A percentile compares a stretch with the other conserved stretches of the same genome.
phyloP scores from a whole-genome alignment of 2,888 invertebrate genomes.

The Drosophila tanythrix region DNA sequence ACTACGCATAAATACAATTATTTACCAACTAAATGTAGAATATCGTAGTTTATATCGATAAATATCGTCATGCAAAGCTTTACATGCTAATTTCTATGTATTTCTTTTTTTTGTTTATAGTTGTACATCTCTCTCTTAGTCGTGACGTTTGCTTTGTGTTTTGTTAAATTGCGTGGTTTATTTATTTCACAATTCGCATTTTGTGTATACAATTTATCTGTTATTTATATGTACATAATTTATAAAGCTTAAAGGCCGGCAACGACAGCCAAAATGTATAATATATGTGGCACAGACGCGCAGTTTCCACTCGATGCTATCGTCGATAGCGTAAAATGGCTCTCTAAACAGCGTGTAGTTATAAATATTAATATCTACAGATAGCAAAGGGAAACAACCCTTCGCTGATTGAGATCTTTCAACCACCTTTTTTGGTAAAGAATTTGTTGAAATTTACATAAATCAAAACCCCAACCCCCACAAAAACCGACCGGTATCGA shows the following conservation, averaged over 20 bases:
- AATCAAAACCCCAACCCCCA: constrained; percentile 17
- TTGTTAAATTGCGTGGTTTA: constrained; percentile 29
- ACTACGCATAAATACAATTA: constrained; percentile 13
- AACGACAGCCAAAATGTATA: constrained; percentile 31
- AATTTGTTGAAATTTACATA: constrained; percentile 56
- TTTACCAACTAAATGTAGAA: constrained; percentile 31
- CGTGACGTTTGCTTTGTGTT: constrained; percentile 13
- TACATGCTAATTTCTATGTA: constrained; percentile 30
- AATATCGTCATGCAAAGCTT: constrained; percentile 54
- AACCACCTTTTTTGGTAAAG: constrained; percentile 45
- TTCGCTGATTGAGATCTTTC: constrained; percentile 13
- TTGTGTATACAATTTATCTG: constrained; percentile 28
- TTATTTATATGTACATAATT: constrained; percentile 58
- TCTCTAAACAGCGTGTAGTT: constrained; percentile 7
- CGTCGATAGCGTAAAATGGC: constrained; percentile 19
- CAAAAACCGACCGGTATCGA: constrained; percentile 18
- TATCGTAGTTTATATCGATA: constrained; percentile 34
- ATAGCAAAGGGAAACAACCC: constrained; percentile 27
- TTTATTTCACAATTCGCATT: constrained; percentile 36
- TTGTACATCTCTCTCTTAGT: background rate
- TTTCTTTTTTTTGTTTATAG: constrained; percentile 1
- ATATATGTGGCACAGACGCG: constrained; percentile 33
- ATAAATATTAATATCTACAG: constrained; percentile 14
- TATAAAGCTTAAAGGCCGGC: constrained; percentile 45
- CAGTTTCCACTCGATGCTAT: constrained; percentile 16